Percentiles rank a stretch among this genome's conserved stretches.
Evolutionary conservation across 2,113 vertebrate species (phyloP).

Genomic region (Fregetta grallaria): DNA sequence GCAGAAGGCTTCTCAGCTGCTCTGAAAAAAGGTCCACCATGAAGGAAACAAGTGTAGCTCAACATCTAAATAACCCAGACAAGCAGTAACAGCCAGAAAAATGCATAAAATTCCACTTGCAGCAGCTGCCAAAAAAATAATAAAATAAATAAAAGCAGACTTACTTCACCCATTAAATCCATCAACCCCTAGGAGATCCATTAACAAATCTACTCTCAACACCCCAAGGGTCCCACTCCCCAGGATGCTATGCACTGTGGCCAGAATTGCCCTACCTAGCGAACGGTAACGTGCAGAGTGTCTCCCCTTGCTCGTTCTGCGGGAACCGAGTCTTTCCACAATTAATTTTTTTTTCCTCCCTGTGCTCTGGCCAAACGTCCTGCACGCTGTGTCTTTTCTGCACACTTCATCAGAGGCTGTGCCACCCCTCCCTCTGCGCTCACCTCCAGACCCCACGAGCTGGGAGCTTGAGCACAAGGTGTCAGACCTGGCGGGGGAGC

Average conservation of each 20-base stretch:
- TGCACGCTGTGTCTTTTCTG: not conserved
- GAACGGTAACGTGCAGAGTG: not conserved
- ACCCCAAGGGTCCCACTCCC: constrained; percentile 40
- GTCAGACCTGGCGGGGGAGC: constrained; percentile 31
- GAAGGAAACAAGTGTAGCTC: constrained; percentile 29
- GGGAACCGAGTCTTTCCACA: not conserved
- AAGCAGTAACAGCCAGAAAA: constrained; percentile 59
- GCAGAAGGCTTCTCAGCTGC: not conserved
- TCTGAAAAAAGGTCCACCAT: not conserved
- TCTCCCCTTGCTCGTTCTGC: not conserved
- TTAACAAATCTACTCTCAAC: not conserved
- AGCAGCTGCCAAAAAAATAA: constrained; percentile 51
- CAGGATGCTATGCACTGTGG: not conserved
- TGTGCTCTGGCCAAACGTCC: not conserved
- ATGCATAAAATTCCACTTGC: constrained; percentile 53
- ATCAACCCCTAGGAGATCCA: constrained; percentile 15
- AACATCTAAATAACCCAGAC: constrained; percentile 36
- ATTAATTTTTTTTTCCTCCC: not conserved
- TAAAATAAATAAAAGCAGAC: constrained; percentile 47
- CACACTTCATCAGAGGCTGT: constrained; percentile 13
- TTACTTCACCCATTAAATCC: constrained; percentile 58
- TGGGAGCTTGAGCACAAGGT: not conserved
- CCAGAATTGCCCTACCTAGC: not conserved
- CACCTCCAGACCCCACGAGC: not conserved
- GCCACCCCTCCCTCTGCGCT: not conserved